Evolutionary conservation across 2,113 vertebrate species (phyloP), one percentile per base, ranked within the genome.

Genomic region (Montifringilla adamsi): DNA sequence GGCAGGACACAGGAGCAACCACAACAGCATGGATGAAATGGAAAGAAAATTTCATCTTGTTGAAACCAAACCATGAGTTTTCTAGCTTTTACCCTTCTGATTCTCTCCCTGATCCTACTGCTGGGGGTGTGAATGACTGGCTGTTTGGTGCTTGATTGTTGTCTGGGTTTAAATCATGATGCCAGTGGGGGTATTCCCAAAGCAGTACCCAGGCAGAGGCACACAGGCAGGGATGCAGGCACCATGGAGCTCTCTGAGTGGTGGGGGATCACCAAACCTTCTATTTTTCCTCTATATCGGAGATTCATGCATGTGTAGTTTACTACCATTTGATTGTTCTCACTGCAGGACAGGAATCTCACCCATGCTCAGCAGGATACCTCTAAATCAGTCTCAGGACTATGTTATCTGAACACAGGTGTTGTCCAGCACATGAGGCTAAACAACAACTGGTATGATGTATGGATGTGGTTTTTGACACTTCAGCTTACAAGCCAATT

Each of bases 181-280:
- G 31, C 52, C 44, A 31, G 6, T 26, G 37, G 7, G 18, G 15
- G 5, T 10, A 56, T 43, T 18, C 41, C 15, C 26, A 63, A 28
- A 83, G n/a, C 39, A 75, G 62, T 11, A 47, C 5, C 28, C 13
- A 17, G 53, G 5, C 9, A 35, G 55, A 55, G 41, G 30, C 14
- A 47, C 41, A 41, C 30, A 27, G 0, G 55, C 26, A 49, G 63
- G 35, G 30, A 69, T 27, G 28, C 15, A 50, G 56, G 26, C 22
- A 59, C 11, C 6, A 18, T 3, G 10, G 50, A 58, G 37, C 18
- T 52, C 5, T 3, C 4, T 28, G 28, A 2, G 1, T 28, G 26
- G 15, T 31, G 11, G 18, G 23, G 26, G 9, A 75, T 28, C 68
- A 41, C n/a, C 9, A 15, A 64, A 81, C 7, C 21, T 22, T 22